Evolutionary conservation across 2,888 invertebrate genomes (phyloP).

Genomic region (Synanthedon vespiformis): DNA sequence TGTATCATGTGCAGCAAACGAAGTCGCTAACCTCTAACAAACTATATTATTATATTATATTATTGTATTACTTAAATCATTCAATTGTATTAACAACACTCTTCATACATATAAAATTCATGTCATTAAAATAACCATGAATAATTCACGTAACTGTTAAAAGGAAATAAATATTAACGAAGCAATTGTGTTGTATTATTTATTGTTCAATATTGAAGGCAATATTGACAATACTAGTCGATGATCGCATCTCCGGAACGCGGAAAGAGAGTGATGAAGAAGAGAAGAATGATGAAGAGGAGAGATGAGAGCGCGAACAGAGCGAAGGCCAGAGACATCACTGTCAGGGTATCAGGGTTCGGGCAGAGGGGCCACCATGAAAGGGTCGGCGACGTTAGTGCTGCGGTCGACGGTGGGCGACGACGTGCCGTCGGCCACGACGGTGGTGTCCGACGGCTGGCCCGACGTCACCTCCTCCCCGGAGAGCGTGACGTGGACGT

Average conservation of each 20-base stretch:
- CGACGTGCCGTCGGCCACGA: constrained; percentile 17
- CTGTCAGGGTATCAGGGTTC: constrained; percentile 17
- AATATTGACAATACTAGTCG: neutral
- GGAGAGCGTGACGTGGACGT: constrained; percentile 48
- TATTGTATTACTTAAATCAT: constrained; percentile 9
- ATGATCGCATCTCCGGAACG: neutral
- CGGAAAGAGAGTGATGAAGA: neutral
- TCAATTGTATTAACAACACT: constrained; percentile 39
- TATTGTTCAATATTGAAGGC: constrained; percentile 1
- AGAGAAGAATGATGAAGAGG: constrained; percentile 13
- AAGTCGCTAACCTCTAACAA: neutral
- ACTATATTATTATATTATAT: constrained; percentile 3
- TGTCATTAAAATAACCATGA: constrained; percentile 37
- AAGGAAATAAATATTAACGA: constrained; percentile 58
- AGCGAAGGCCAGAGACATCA: constrained; percentile 19
- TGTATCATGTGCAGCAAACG: constrained; percentile 17
- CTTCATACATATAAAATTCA: constrained; percentile 42
- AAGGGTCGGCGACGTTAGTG: constrained; percentile 49
- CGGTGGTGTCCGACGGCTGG: neutral
- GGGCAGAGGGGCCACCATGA: constrained; percentile 38
- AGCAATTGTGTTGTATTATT: constrained; percentile 20
- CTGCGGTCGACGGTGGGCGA: constrained; percentile 17
- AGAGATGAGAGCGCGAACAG: constrained; percentile 14
- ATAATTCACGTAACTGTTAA: constrained; percentile 43
- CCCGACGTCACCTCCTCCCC: constrained; percentile 16